Percentiles rank a stretch among this genome's conserved stretches.
phyloP scores from a whole-genome alignment of 2,113 vertebrate genomes.

The Nematolebias whitei region DNA sequence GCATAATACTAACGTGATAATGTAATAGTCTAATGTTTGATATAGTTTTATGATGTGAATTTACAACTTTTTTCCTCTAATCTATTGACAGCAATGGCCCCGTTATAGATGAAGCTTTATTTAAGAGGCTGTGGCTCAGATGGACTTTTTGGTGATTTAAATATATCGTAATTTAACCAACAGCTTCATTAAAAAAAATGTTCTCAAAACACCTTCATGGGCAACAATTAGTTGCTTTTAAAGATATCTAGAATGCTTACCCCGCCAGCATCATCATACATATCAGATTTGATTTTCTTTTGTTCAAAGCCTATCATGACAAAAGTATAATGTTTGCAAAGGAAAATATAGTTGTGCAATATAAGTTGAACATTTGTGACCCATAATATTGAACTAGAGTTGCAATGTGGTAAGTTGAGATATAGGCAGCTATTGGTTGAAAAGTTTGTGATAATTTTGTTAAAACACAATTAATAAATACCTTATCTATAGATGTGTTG shows the following conservation, averaged over 20 bases:
- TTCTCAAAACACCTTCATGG: neutral
- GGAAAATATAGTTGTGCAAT: too few relatives aligned
- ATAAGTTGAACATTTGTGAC: too few relatives aligned
- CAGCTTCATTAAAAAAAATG: neutral
- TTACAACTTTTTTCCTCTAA: neutral
- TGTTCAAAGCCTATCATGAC: too few relatives aligned
- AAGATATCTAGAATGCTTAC: too few relatives aligned
- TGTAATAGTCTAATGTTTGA: conserved; percentile 29
- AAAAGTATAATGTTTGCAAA: too few relatives aligned
- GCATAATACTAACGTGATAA: conserved; percentile 20
- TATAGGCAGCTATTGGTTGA: too few relatives aligned
- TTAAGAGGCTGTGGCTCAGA: neutral
- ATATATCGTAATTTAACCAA: neutral
- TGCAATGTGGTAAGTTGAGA: too few relatives aligned
- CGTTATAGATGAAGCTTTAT: neutral
- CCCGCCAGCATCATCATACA: neutral
- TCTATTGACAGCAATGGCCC: neutral
- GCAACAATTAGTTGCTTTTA: neutral
- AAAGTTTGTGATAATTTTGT: too few relatives aligned
- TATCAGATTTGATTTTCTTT: too few relatives aligned
- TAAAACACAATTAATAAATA: too few relatives aligned
- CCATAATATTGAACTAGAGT: too few relatives aligned
- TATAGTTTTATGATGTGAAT: neutral
- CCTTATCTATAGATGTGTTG: too few relatives aligned
- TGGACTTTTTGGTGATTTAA: neutral